These are phyloP conservation scores for Protomyctophum bolini DNA, from an alignment of 2,113 vertebrate genomes.

Conservation along the genomic window DNA sequence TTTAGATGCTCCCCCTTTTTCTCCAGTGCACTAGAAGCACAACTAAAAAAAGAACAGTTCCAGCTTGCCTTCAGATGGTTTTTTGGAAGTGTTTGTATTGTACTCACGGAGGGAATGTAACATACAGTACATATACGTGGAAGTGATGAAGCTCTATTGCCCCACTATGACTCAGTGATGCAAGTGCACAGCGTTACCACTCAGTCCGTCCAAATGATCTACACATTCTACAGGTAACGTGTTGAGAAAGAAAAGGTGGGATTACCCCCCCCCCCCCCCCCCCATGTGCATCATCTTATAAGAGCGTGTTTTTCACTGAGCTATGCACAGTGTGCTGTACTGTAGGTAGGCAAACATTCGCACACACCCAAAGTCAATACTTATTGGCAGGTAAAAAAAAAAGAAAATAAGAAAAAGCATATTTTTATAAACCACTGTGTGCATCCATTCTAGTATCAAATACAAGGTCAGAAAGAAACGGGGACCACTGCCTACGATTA, in stretches of 20 bases:
- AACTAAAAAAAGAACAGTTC: conserved; percentile 28
- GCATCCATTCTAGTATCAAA: conserved; percentile 15
- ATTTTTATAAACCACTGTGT: conserved; percentile 12
- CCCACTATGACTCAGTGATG: conserved; percentile 15
- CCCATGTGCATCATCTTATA: conserved; percentile 24
- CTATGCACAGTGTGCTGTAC: conserved; percentile 58
- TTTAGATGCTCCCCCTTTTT: conserved; percentile 46
- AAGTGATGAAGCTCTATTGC: conserved; percentile 13
- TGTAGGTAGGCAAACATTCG: conserved; percentile 52
- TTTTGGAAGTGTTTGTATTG: conserved; percentile 35
- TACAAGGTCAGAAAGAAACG: background rate
- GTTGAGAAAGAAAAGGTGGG: conserved; percentile 50
- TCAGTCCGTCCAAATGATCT: conserved; percentile 63
- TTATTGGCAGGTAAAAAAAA: conserved; percentile 8
- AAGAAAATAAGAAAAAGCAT: background rate
- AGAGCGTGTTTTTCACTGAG: conserved; percentile 38
- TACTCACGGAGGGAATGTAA: conserved; percentile 57
- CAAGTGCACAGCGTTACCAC: conserved; percentile 40
- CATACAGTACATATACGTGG: background rate
- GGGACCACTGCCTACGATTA: background rate
- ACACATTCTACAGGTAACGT: conserved; percentile 32
- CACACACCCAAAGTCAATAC: conserved; percentile 27
- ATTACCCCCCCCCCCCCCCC: too few relatives aligned
- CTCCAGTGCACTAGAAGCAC: conserved; percentile 52
- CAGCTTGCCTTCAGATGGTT: conserved; percentile 57